A percentile compares a stretch with the other conserved stretches of the same genome.
phyloP scores from a whole-genome alignment of 2,113 vertebrate genomes.

The Physeter macrocephalus region DNA sequence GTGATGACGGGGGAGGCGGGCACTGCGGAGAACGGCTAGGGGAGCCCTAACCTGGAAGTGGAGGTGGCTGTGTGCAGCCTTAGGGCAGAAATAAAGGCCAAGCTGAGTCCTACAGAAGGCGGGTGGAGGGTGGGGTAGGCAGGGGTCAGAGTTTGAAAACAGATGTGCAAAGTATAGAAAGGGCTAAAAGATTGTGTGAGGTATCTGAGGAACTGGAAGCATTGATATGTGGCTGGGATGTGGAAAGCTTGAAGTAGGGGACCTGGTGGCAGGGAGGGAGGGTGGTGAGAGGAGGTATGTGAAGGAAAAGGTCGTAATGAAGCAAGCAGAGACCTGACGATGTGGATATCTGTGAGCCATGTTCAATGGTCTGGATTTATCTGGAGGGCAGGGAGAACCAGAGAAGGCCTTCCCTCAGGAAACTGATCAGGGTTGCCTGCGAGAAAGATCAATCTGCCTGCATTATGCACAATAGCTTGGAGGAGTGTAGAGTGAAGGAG shows the following conservation, averaged over 20 bases:
- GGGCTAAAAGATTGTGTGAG: background rate
- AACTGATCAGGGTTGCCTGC: no score
- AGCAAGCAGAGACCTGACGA: background rate
- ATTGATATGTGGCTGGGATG: rapidly evolving
- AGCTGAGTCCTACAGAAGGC: background rate
- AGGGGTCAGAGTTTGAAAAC: background rate
- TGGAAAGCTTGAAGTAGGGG: background rate
- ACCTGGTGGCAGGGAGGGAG: background rate
- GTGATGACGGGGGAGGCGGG: background rate
- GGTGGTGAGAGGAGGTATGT: background rate
- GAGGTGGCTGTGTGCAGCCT: background rate
- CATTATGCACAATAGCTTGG: no score
- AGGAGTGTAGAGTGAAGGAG: background rate
- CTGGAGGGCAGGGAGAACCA: background rate
- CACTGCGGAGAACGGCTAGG: background rate
- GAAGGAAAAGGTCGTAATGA: background rate
- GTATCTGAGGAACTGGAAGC: background rate
- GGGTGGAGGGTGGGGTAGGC: background rate
- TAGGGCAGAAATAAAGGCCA: background rate
- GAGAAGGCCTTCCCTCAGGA: background rate
- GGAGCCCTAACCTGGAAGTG: background rate
- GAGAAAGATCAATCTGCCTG: background rate
- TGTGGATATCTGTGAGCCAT: background rate
- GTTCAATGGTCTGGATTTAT: background rate
- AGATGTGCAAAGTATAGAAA: background rate